Conservation (phyloP, 1,140 invertebrate species). For the Nixonia krombeini region DNA sequence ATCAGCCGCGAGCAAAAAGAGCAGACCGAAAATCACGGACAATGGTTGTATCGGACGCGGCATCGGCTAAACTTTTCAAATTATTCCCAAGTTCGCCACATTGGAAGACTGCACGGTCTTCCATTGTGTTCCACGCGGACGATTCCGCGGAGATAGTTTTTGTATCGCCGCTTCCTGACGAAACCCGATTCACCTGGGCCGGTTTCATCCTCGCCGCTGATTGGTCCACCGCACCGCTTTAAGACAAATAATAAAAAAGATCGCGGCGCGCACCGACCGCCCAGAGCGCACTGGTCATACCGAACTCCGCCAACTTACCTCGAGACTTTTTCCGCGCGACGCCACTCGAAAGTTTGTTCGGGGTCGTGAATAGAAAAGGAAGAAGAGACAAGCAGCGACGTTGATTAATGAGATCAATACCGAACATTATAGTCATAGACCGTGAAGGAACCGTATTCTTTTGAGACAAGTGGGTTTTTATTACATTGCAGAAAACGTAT, state of each 20-base stretch:
- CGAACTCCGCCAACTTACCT: neutral
- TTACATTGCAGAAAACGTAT: no score
- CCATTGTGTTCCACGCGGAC: conserved; percentile 41
- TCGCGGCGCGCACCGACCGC: conserved; percentile 29
- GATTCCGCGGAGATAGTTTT: conserved; percentile 39
- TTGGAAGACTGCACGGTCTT: conserved; percentile 17
- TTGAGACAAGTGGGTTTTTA: no score
- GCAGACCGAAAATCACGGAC: conserved; percentile 14
- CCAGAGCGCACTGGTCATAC: conserved; percentile 17
- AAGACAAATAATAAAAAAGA: conserved; percentile 34
- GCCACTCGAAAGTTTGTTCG: no score
- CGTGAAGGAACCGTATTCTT: no score
- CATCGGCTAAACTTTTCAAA: conserved; percentile 23
- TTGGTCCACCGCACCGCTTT: conserved; percentile 14
- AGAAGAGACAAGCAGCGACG: no score
- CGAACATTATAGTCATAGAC: no score
- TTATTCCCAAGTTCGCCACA: conserved; percentile 25
- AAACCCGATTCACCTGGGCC: conserved; percentile 29
- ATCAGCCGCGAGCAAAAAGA: conserved; percentile 7
- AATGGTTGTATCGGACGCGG: conserved; percentile 18
- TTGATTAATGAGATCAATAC: no score
- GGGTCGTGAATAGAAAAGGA: no score
- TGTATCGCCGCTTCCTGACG: conserved; percentile 26
- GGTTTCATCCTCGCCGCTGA: conserved; percentile 29
- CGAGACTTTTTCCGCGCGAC: no score